A percentile compares a stretch with the other conserved stretches of the same genome.
Evolutionary conservation across 2,888 invertebrate genomes (phyloP).

Genomic region (Caenorhabditis sp.): DNA sequence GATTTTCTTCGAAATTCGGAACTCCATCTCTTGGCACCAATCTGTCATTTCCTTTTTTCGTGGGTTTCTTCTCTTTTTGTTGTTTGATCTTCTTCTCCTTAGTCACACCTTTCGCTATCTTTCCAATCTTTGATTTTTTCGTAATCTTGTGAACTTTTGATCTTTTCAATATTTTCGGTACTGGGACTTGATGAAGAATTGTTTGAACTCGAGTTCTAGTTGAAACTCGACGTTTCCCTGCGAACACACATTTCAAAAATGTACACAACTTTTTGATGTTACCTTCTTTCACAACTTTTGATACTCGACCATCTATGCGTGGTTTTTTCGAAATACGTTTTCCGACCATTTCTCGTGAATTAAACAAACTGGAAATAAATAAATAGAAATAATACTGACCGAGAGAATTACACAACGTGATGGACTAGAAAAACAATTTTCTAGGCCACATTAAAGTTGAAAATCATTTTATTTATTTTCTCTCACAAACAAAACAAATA

Average conservation of each 20-base stretch:
- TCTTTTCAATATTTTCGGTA: background rate
- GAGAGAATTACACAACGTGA: slow-evolving; percentile 6
- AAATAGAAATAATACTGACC: background rate
- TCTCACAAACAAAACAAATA: background rate
- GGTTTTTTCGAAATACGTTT: slow-evolving; percentile 1
- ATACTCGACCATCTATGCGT: background rate
- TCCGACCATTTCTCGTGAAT: background rate
- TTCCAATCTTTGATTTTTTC: slow-evolving; percentile 9
- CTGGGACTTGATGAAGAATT: slow-evolving; percentile 30
- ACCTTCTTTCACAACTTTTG: background rate
- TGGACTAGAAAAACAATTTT: background rate
- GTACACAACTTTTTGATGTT: background rate
- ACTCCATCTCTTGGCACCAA: slow-evolving; percentile 38
- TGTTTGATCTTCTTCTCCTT: slow-evolving; percentile 11
- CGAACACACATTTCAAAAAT: background rate
- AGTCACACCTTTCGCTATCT: slow-evolving; percentile 8
- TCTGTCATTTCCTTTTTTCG: slow-evolving; percentile 54
- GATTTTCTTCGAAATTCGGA: slow-evolving; percentile 29
- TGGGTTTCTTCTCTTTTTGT: slow-evolving; percentile 13
- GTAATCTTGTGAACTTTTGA: background rate
- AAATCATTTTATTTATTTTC: background rate
- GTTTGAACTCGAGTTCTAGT: slow-evolving; percentile 23
- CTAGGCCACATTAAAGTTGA: slow-evolving; percentile 1
- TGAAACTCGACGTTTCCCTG: slow-evolving; percentile 10
- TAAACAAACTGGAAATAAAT: background rate